phyloP scores from a whole-genome alignment of 1,140 invertebrate genomes.

The Branchinecta lindahli region DNA sequence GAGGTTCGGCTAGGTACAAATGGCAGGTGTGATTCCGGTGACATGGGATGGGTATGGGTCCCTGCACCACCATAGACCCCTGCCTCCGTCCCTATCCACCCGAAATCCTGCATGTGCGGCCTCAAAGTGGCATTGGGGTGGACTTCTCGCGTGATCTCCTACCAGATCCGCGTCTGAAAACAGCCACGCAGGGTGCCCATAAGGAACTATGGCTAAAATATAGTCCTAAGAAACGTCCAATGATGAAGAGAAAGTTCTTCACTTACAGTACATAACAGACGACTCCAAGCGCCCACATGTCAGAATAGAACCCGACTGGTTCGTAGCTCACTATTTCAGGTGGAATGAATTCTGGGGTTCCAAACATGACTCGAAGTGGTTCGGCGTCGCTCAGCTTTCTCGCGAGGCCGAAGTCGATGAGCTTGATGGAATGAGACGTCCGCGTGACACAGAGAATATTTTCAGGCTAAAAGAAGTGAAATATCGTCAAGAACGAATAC shows the following conservation, averaged over 20 bases:
- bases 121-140: no score
- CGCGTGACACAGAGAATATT: constrained; percentile 77
- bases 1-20: no score
- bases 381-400: constrained; percentile 51
- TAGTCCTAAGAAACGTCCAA: no score
- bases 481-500: background rate
- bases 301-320: constrained; percentile 61
- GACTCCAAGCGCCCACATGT: constrained; percentile 89
- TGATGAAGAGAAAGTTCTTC: background rate
- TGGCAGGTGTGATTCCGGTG: no score
- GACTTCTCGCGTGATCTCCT: no score
- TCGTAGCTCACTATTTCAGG: constrained; percentile 89
- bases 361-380: constrained; percentile 62
- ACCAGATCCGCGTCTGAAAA: no score
- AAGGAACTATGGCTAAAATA: no score
- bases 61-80: no score
- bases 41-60: no score
- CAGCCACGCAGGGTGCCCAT: no score
- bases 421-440: constrained; percentile 65
- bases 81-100: no score
- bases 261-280: constrained; percentile 84
- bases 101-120: no score
- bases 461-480: constrained; percentile 45
- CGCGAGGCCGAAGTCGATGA: constrained; percentile 82
- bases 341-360: constrained; percentile 84